Evolutionary conservation across 2,113 vertebrate species (phyloP), one percentile per base, ranked within the genome.

Genomic region (Plecturocebus donacophilus): DNA sequence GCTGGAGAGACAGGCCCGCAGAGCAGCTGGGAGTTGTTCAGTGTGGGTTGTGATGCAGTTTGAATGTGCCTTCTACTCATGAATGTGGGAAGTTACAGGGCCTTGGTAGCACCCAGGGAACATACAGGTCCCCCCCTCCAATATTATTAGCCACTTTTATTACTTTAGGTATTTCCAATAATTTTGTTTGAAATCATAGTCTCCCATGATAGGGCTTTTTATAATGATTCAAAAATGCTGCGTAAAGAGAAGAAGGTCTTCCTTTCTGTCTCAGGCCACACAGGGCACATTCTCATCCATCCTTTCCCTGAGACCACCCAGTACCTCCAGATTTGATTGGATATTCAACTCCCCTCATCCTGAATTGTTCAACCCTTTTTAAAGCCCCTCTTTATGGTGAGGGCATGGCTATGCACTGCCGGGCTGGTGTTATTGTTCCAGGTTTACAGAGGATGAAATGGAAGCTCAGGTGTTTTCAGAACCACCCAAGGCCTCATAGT

Each of bases 341-440:
- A 14, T 11, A 27, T 14, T 10, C 25, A 38, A 49, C 42, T 58
- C 35, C 6, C 17, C 20, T 16, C 75, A 5, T 42, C 45, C 45
- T 0, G 21, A 49, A 49, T 4, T 47, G 17, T n/a, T 23, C 38
- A 49, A 1, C 30, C 25, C 14, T 45, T 73, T 49, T 20, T 16
- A 47, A 14, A 76, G 27, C 8, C 1, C 0, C 3, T 42, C 0
- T 49, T 61, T 27, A 3, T 52, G 45, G 68, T 21, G n/a, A 79
- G 6, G 66, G 42, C n/a, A 13, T 6, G 20, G 20, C 0, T 4
- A 8, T 7, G 23, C 32, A 0, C 2, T 8, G 38, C 20, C 32
- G 21, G 61, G 45, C 23, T 52, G 61, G 23, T 9, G 12, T 35
- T 5, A 1, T 8, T 25, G 38, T 14, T 82, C 35, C 38, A 7